Percentiles rank a stretch among this genome's conserved stretches.
Conservation (phyloP, 2,797 vertebrate genomes). For the Adelosebastes latens region DNA sequence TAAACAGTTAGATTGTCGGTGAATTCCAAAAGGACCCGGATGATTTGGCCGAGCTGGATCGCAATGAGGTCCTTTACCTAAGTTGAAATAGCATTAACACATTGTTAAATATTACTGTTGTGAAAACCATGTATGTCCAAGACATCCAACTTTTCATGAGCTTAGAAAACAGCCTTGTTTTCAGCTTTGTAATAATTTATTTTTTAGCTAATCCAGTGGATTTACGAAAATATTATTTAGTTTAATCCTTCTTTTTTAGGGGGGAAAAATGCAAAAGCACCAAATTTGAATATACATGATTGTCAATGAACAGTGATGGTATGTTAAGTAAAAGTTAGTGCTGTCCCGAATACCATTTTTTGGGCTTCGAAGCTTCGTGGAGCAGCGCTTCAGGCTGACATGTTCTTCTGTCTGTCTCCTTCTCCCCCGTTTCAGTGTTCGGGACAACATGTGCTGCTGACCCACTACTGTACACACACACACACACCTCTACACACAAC, state of each 20-base stretch:
- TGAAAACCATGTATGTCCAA: background rate
- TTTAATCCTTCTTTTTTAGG: background rate
- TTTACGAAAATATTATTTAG: background rate
- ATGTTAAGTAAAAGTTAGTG: background rate
- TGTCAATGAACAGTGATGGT: background rate
- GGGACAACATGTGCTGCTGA: too few species aligned
- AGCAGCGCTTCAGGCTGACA: too few species aligned
- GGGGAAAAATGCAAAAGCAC: background rate
- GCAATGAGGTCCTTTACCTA: background rate
- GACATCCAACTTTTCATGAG: background rate
- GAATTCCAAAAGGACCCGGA: background rate
- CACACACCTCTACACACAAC: too few species aligned
- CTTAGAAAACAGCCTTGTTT: background rate
- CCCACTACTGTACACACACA: too few species aligned
- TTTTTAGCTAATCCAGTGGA: background rate
- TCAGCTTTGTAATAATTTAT: too few species aligned
- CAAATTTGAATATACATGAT: background rate
- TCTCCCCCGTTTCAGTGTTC: too few species aligned
- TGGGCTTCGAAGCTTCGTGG: too few species aligned
- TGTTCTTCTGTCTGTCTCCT: too few species aligned
- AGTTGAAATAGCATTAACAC: background rate
- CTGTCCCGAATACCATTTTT: too few species aligned
- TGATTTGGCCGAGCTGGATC: background rate
- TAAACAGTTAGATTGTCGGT: background rate
- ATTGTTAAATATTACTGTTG: background rate